Conservation (phyloP, 2,113 vertebrate genomes). For the Motacilla tschutschensis region DNA sequence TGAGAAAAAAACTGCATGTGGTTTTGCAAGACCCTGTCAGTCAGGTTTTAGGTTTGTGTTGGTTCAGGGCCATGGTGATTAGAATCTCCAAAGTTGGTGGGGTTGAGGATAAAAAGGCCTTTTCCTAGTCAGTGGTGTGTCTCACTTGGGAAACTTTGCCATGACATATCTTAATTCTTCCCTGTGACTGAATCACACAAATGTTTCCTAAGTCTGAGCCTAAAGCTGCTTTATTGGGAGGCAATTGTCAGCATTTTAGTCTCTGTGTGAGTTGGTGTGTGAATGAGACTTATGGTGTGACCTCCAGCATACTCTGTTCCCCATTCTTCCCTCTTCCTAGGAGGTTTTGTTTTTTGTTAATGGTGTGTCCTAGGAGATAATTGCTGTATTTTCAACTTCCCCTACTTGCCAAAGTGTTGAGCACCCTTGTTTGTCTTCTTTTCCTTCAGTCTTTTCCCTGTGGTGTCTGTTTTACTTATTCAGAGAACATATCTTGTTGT, state of each 20-base stretch:
- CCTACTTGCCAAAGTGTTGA: constrained; percentile 52
- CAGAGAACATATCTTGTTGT: constrained; percentile 52
- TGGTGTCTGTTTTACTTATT: constrained; percentile 45
- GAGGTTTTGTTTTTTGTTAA: constrained; percentile 38
- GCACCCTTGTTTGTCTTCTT: constrained; percentile 34
- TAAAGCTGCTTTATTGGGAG: constrained; percentile 37
- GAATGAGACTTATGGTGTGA: constrained; percentile 23
- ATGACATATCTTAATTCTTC: constrained; percentile 49
- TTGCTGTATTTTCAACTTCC: constrained; percentile 47
- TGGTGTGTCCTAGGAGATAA: constrained; percentile 68
- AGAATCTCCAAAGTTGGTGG: constrained; percentile 28
- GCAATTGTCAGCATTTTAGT: constrained; percentile 39
- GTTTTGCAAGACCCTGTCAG: constrained; percentile 58
- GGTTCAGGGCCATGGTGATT: constrained; percentile 12
- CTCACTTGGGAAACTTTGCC: constrained; percentile 23
- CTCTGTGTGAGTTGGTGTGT: constrained; percentile 34
- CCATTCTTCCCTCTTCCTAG: constrained; percentile 41
- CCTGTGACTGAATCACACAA: not conserved
- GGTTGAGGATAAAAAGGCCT: constrained; percentile 11
- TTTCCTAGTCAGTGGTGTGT: constrained; percentile 27
- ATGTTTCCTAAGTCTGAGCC: not conserved
- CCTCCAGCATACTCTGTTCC: constrained; percentile 7
- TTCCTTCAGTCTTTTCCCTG: constrained; percentile 44
- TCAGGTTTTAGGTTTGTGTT: constrained; percentile 53
- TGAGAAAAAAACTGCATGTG: constrained; percentile 36